Base-by-base conservation (phyloP, 2,888 invertebrate genomes). In the Suillia variegata region DNA sequence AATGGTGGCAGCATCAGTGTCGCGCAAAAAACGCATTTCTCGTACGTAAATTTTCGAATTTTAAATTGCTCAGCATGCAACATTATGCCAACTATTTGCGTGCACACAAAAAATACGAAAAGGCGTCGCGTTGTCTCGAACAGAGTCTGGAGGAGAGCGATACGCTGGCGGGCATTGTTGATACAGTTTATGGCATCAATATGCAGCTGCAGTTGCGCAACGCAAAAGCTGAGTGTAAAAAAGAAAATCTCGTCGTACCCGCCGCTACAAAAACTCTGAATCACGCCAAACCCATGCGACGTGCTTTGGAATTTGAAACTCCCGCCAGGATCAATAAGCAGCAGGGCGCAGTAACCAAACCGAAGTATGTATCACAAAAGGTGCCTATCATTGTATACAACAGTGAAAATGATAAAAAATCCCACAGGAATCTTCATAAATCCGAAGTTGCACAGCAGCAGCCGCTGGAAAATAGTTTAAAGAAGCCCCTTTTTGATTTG, bases 21-120 rank as follows among this genome's bases (percentile, higher is more conserved):
- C 61, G 65, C 15, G 47, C 48, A 4, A 62, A 58, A 13, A 64
- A 45, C 60, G 64, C 56, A 60, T 13, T 13, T 54, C 56, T 50
- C 13, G 47, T 33, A 61, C 61, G 33, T n/a, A 56, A n/a, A n/a
- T n/a, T n/a, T n/a, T n/a, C n/a, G n/a, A 61, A 67, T 12, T 62
- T 73, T 59, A 57, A 69, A 54, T 61, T 73, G 2, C 53, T 77
- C 56, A 66, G 68, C 22, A 53, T 70, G 26, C 64, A 75, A 15
- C 74, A 77, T 17, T 74, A 75, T 48, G 66, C 71, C 1, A 79
- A 81, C 59, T 73, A 69, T 34, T 63, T 80, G 38, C 75, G 81
- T 2, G 67, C 67, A 17, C 62, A 61, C 1, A 61, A 62, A 1
- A 68, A 70, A 22, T 67, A 69, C 12, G 62, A 67, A 2, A 62